Base-by-base conservation (phyloP, 1,140 invertebrate species). In the Heliconius congener region DNA sequence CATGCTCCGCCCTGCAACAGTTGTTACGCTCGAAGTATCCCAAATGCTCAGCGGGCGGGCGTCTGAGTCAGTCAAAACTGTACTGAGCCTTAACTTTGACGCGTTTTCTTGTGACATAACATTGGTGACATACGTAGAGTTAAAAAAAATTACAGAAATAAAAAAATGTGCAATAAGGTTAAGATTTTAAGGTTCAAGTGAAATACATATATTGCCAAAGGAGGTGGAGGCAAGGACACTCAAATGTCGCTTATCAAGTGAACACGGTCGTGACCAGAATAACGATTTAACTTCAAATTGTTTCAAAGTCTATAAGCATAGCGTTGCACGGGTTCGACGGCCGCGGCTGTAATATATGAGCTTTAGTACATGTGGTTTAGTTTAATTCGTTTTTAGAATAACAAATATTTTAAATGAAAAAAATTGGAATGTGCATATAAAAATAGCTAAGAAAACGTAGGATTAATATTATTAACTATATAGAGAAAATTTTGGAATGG, bases 11-110 rank as follows among this genome's bases (percentile, higher is more conserved):
- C 89, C 90, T 91, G 82, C 86, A 89, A 88, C 81, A 87, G 85
- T 86, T 90, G 91, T 93, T 83, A 92, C 91, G 92, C 86, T 94
- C 86, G 90, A 92, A 84, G 85, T 92, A 85, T 86, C 81, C 81
- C 81, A 83, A 90, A 83, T 82, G 84, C 77, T 77, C 80, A 82
- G 72, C 81, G 82, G 78, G 77, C 77, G 71, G 73, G 74, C 71
- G 70, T 70, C 76, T 73, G 57, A 78, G 23, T 77, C 84, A 85
- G 84, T 84, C 83, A 82, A 84, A 87, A 82, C 83, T 66, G 74
- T 81, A 66, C 72, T 74, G 50, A 81, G 79, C 84, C 76, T 82
- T 83, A 78, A 80, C 82, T 81, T 75, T 42, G 82, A 79, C 82
- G 80, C 84, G 83, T 78, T 83, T 57, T 83, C 0, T 66, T 70